Evolutionary conservation across 2,797 vertebrate species (phyloP), one percentile per base, ranked within the genome.

Genomic region (Sebastiscus tertius): DNA sequence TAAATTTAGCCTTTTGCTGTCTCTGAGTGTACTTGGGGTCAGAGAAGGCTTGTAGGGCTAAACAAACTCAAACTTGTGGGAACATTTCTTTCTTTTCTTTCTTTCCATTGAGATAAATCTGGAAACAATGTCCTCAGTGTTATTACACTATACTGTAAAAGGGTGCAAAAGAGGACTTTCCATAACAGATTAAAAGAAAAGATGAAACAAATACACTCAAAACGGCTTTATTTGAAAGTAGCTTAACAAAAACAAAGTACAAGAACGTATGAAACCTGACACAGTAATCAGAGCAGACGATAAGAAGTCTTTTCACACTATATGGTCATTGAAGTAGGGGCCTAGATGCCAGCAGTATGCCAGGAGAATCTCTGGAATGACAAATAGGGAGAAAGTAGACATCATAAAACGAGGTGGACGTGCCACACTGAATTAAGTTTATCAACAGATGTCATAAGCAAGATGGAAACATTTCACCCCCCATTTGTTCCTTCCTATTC

Each of bases 1-100:
- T 95, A 95, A 93, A 94, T 94, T 93, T 95, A 94, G 92, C 88
- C 88, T 46, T 69, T 89, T 39, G 85, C 87, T 85, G 82, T 84
- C 84, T 89, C 75, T 81, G 80, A 88, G 88, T 89, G 87, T 91
- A 92, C 91, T 92, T 90, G 34, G 89, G 92, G 92, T 91, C 93
- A 94, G 76, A 82, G 63, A 61, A 56, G 66, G 78, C 84, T 88
- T 64, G 71, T 60, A 82, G 79, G 77, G 70, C 60, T 68, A 86
- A 93, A 88, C 81, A 87, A 86, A 83, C 77, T 84, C 24, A 82
- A 84, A 85, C 64, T 54, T 80, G 55, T 78, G 42, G 22, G 65
- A 79, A 61, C 2, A 52, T 72, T 61, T 6, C 26, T 42, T 67
- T 12, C 9, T 8, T 74, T 27, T 72, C 27, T 52, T 81, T 46